phyloP scores from a whole-genome alignment of 2,888 invertebrate species.

The Lissocephala sabroskyi region DNA sequence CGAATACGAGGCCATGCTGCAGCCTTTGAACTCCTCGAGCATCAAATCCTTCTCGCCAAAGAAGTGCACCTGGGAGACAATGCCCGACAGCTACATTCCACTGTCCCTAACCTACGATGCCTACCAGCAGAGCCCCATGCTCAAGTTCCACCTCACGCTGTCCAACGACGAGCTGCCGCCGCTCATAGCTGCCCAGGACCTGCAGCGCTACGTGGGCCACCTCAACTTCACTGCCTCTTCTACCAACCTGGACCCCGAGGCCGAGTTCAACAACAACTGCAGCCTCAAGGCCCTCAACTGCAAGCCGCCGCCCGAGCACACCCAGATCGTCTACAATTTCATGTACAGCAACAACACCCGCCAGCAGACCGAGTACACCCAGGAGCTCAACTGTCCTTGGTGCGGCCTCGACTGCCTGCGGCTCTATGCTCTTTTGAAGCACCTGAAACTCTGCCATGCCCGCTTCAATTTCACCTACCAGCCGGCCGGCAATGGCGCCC shows the following conservation, averaged over 20 bases:
- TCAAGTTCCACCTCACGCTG: constrained; percentile 91
- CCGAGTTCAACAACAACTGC: constrained; percentile 60
- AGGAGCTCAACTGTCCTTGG: constrained; percentile 96
- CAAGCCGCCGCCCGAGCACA: constrained; percentile 72
- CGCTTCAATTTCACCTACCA: constrained; percentile 92
- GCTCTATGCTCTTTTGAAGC: constrained; percentile 91
- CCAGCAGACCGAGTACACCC: constrained; percentile 95
- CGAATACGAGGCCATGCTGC: constrained; percentile 90
- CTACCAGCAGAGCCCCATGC: constrained; percentile 84
- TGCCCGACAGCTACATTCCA: constrained; percentile 76
- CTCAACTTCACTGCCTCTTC: constrained; percentile 18
- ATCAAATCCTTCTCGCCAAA: constrained; percentile 76
- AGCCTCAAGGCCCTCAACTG: constrained; percentile 47
- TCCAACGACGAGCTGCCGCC: constrained; percentile 76
- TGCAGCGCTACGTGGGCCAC: constrained; percentile 55
- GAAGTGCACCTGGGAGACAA: constrained; percentile 81
- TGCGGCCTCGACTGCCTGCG: constrained; percentile 91
- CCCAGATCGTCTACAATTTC: constrained; percentile 95
- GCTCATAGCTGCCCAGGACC: constrained; percentile 52
- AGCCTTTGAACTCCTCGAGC: constrained; percentile 77
- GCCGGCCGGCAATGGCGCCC: constrained; percentile 77
- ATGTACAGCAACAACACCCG: constrained; percentile 94
- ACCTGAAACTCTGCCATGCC: constrained; percentile 93
- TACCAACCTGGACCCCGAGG: constrained; percentile 18
- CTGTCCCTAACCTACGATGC: constrained; percentile 77